Conservation (phyloP, 2,113 vertebrate genomes). For the Ctenodactylus gundi region DNA sequence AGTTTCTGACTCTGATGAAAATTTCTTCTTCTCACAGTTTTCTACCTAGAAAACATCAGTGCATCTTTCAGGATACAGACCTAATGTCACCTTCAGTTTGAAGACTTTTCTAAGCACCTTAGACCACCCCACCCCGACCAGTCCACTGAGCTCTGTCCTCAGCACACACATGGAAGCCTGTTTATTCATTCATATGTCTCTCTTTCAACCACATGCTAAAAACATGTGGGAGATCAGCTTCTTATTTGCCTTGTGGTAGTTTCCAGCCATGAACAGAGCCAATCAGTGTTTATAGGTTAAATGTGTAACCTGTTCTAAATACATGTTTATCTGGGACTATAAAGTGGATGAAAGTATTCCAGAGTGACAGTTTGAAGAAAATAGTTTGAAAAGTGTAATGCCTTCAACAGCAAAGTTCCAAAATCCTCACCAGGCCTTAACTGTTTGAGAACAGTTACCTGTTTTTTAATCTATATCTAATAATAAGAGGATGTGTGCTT, state of each 20-base stretch:
- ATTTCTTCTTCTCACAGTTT: not conserved
- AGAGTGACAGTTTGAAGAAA: not conserved
- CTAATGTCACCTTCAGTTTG: not conserved
- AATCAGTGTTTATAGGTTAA: not conserved
- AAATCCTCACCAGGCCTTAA: not conserved
- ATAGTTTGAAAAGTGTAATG: not conserved
- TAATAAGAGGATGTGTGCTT: not conserved
- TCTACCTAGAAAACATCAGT: not conserved
- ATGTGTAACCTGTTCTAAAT: not conserved
- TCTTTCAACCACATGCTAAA: not conserved
- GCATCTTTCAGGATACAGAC: not conserved
- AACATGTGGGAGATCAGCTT: not conserved
- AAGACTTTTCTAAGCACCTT: not conserved
- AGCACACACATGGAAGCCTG: not conserved
- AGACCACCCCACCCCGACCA: rapidly evolving
- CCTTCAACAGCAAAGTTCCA: not conserved
- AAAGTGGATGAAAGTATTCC: not conserved
- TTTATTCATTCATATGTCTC: not conserved
- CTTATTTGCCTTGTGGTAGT: not conserved
- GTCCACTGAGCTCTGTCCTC: too few relatives aligned
- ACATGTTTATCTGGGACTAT: not conserved
- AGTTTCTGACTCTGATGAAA: not conserved
- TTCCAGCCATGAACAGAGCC: not conserved
- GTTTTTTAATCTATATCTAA: not conserved
- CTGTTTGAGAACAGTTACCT: not conserved